Evolutionary conservation across 2,888 invertebrate species (phyloP), one percentile per base, ranked within the genome.

Genomic region (Pedicia rivosa): DNA sequence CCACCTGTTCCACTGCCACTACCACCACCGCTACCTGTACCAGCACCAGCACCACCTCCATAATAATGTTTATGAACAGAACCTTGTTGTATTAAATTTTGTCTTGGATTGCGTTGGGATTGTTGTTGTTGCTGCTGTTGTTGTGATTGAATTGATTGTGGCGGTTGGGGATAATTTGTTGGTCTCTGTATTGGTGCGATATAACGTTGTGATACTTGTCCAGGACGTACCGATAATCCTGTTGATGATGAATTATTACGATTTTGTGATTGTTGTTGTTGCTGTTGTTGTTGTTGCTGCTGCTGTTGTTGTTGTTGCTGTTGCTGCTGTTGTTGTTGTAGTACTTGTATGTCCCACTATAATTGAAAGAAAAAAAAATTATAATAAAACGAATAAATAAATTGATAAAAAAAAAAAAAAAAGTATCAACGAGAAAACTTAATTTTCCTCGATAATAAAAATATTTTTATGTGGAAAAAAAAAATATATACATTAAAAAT

Each of bases 151-250:
- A 32, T 32, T n/a, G 39, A 17, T 38, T 24, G n/a, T n/a, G n/a
- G n/a, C n/a, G n/a, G n/a, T 34, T 29, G 35, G 25, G 59, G 59
- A 52, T 59, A 59, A 37, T 59, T 60, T 39, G 58, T 59, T 27
- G 60, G 60, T 22, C 60, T 47, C 40, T 60, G 60, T 38, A 60
- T 60, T 15, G 60, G 60, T 32, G 60, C 52, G 13, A 59, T 57
- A 48, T 60, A 60, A 13, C 60, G 52, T 42, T 56, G 59, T 30
- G 32, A 26, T 28, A 19, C 35, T 24, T 24, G 36, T 12, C 41
- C 44, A 20, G 46, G 46, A 38, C 51, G 49, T 5, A 47, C 46
- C 12, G 43, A 41, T 10, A 44, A 44, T n/a, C 50, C 47, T 22
- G 46, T 31, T 38, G 51, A 33, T 47, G 51, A 40, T 46, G 44